These are phyloP conservation scores for Mormyrus iriodes DNA, from an alignment of 2,113 vertebrate species.

Conservation along the genomic window DNA sequence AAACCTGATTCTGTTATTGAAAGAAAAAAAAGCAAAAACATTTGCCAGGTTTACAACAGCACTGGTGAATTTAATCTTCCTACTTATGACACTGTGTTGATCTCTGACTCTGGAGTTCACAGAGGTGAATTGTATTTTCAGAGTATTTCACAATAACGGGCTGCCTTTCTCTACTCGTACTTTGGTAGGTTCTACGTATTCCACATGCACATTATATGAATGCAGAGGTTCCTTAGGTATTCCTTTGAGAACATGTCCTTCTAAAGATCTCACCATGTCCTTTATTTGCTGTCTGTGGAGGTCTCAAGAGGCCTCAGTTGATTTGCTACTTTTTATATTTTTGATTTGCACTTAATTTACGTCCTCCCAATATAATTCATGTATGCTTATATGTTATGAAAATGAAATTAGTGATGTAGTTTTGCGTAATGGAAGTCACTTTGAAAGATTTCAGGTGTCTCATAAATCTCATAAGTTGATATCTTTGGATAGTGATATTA, in stretches of 20 bases:
- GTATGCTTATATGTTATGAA: neutral
- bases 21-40: slow-evolving; percentile 1
- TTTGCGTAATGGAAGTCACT: neutral
- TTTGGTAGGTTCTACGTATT: neutral
- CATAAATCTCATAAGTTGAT: slow-evolving; percentile 3
- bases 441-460: slow-evolving; percentile 5
- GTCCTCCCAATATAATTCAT: neutral
- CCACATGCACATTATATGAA: neutral
- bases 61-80: slow-evolving; percentile 16
- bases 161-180: neutral
- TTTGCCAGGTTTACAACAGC: neutral
- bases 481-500: slow-evolving; percentile 15
- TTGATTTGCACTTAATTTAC: neutral
- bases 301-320: neutral
- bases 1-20: neutral
- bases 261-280: neutral
- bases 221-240: neutral
- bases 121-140: slow-evolving; percentile 9
- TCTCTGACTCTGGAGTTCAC: neutral
- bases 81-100: slow-evolving; percentile 3
- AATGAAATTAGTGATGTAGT: neutral
- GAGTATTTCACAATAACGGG: neutral
- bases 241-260: neutral
- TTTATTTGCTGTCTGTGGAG: neutral
- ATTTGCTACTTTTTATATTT: neutral